phyloP scores from a whole-genome alignment of 2,888 invertebrate genomes.

The Aricia artaxerxes region DNA sequence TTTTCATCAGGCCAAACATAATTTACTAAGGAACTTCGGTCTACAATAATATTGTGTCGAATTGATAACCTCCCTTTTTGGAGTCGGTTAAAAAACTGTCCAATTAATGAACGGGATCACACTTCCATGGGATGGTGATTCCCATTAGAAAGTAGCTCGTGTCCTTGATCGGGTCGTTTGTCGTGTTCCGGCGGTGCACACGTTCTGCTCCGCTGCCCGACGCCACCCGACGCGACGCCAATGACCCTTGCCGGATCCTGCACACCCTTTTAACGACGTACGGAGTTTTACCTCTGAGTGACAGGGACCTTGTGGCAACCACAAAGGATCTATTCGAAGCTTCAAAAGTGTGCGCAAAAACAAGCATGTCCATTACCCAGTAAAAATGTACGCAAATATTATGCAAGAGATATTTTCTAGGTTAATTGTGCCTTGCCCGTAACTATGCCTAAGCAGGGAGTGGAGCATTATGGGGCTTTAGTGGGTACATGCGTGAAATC shows the following conservation, averaged over 20 bases:
- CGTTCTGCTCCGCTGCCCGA: conserved; percentile 51
- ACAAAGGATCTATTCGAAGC: neutral
- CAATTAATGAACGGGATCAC: neutral
- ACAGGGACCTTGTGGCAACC: neutral
- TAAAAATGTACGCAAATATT: no score
- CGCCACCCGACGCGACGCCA: conserved; percentile 45
- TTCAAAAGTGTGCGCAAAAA: neutral
- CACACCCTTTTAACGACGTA: conserved; percentile 3
- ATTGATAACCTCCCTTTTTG: no score
- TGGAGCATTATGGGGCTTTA: no score
- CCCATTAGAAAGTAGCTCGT: conserved; percentile 31
- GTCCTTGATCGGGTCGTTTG: conserved; percentile 30
- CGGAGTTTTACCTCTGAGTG: neutral
- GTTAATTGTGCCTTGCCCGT: no score
- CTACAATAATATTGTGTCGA: no score
- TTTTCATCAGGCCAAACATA: neutral
- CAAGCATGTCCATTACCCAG: no score
- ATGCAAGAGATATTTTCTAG: no score
- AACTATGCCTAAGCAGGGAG: no score
- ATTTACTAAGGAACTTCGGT: neutral
- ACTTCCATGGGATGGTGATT: neutral
- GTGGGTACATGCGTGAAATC: no score
- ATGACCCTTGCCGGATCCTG: conserved; percentile 49
- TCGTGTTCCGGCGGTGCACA: conserved; percentile 25
- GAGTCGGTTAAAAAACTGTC: neutral